Evolutionary conservation across 1,140 invertebrate species (phyloP), one percentile per base, ranked within the genome.

Genomic region (Solenopsis invicta): DNA sequence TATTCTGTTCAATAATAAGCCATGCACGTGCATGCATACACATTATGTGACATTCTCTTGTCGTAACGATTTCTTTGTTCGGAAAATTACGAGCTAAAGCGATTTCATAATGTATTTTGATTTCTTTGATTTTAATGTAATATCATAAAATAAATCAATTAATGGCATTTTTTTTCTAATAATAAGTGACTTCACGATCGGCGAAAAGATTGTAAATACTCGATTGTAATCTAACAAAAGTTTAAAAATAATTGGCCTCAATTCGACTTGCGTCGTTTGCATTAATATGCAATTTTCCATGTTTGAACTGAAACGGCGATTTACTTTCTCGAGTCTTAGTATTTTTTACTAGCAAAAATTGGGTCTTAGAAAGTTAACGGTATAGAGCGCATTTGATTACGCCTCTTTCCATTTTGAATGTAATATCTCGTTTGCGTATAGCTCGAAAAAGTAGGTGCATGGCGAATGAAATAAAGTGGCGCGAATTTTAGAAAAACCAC

Each of bases 1-100:
- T 87, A 90, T 67, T 75, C 61, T 64, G 75, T 90, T 90, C 80
- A 87, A 90, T 87, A 90, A 77, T 82, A 67, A 74, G 48, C 67
- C 41, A 8, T 10, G 37, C 21, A 48, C 18, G 37, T 41, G 21
- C 16, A 12, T 34, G 16, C 45, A 29, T 48, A 48, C 24, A 6
- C 21, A 16, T 88, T 18, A 72, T 62, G 10, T 85, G 81, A 87
- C 69, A 61, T 37, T 12, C 29, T 61, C 13, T 21, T 29, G 37
- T 75, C n/a, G 2, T 34, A 75, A 48, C 50, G 18, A 54, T 50
- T 41, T 56, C 59, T 78, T 50, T 18, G 13, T 64, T 52, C n/a
- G 48, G 41, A 77, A 62, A 50, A 9, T 54, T 67, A 21, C 2
- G 29, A 21, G 21, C 24, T 41, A 8, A 52, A 67, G 8, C 77